Evolutionary conservation across 2,888 invertebrate species (phyloP).

Genomic region (Cephus nigrinus): DNA sequence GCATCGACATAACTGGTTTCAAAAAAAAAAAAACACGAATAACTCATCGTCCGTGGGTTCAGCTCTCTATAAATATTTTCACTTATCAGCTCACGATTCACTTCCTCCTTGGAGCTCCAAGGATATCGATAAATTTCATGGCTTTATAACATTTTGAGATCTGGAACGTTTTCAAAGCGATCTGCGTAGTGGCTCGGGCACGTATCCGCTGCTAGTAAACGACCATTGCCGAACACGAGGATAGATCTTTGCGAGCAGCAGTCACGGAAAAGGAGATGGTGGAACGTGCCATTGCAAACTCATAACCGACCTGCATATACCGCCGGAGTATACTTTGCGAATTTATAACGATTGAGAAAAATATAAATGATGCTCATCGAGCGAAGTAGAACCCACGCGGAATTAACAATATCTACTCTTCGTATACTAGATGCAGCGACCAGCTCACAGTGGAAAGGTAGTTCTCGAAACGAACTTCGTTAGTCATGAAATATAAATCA

Average conservation of each 20-base stretch:
- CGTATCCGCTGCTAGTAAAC: background rate
- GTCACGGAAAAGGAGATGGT: background rate
- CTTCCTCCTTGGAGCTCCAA: background rate
- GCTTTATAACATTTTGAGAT: background rate
- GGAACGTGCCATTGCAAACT: background rate
- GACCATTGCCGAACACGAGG: background rate
- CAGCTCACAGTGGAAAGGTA: background rate
- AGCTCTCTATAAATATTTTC: background rate
- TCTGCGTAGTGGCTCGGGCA: background rate
- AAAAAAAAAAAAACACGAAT: background rate
- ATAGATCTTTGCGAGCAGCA: background rate
- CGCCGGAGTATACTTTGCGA: background rate
- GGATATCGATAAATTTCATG: background rate
- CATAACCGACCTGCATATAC: background rate
- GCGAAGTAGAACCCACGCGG: background rate
- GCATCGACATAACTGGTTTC: background rate
- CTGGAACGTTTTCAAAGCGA: background rate
- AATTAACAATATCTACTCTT: background rate
- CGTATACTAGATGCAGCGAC: background rate
- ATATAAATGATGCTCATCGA: background rate
- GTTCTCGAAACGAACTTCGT: constrained; percentile 8
- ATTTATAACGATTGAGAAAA: background rate
- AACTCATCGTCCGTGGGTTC: background rate
- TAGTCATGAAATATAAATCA: constrained; percentile 14
- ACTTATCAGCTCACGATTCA: background rate